A percentile compares a stretch with the other conserved stretches of the same genome.
Evolutionary conservation across 2,113 vertebrate genomes (phyloP).

Genomic region (Talpa occidentalis): DNA sequence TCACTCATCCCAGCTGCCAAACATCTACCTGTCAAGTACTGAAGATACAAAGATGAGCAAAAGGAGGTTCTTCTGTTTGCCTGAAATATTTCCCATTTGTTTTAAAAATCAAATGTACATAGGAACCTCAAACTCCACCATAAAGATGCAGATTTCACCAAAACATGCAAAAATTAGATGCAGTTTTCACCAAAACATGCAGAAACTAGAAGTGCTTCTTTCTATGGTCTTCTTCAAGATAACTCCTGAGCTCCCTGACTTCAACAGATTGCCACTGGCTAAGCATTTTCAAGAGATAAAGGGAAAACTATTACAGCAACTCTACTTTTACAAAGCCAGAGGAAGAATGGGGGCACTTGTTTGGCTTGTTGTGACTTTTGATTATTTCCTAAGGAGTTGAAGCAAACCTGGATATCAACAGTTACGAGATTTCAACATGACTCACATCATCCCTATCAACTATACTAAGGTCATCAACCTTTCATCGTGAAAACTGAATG

Average conservation of each 20-base stretch:
- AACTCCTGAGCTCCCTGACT: accelerated
- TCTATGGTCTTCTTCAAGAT: neutral
- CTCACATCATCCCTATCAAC: neutral
- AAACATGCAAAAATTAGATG: too few species aligned
- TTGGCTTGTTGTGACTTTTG: neutral
- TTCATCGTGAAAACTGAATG: neutral
- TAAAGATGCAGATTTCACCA: too few species aligned
- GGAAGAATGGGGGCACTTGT: neutral
- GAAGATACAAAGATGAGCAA: neutral
- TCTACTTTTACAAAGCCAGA: neutral
- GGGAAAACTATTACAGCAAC: too few species aligned
- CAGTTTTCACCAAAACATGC: too few species aligned
- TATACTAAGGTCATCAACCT: neutral
- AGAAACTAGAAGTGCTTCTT: neutral
- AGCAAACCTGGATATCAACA: neutral
- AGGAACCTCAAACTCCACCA: neutral
- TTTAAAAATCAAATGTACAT: neutral
- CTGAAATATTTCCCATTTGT: neutral
- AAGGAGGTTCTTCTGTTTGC: neutral
- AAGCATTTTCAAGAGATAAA: neutral
- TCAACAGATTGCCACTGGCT: neutral
- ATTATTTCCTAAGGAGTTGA: neutral
- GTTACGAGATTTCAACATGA: neutral
- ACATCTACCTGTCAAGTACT: neutral
- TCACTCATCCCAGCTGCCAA: neutral